Conservation (phyloP, 2,888 invertebrate genomes). For the Athetis lepigone region DNA sequence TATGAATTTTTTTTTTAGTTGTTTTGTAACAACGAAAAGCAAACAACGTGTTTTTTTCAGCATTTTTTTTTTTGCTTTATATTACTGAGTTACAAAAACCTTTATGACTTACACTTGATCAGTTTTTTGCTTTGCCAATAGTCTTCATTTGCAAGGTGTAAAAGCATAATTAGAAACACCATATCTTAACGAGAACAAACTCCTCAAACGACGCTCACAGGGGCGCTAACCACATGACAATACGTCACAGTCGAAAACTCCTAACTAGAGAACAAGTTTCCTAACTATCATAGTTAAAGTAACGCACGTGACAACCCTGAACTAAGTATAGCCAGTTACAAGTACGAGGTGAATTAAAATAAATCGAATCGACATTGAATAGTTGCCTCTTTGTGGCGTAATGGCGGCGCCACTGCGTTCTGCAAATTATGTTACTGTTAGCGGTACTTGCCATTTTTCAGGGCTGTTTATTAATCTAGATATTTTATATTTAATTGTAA, state of each 20-base stretch:
- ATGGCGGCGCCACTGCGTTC: constrained; percentile 26
- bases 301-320: constrained; percentile 46
- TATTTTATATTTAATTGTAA: too few relatives aligned
- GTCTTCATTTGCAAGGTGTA: neutral
- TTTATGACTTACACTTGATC: too few relatives aligned
- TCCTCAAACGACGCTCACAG: neutral
- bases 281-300: constrained; percentile 6
- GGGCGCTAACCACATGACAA: neutral
- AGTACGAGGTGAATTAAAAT: constrained; percentile 73
- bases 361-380: constrained; percentile 75
- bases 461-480: neutral
- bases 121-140: too few relatives aligned
- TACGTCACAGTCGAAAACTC: constrained; percentile 6
- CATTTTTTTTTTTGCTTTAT: too few relatives aligned
- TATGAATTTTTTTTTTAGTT: too few relatives aligned
- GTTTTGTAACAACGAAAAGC: too few relatives aligned
- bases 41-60: too few relatives aligned
- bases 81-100: too few relatives aligned
- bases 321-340: constrained; percentile 31
- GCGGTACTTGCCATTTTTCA: constrained; percentile 12
- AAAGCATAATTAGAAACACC: neutral
- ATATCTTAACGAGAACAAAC: neutral
- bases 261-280: constrained; percentile 11
- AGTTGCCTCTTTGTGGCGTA: constrained; percentile 66
- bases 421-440: constrained; percentile 50